A percentile compares a stretch with the other conserved stretches of the same genome.
Conservation (phyloP, 2,888 invertebrate genomes). For the Drosophila trichaetosa region DNA sequence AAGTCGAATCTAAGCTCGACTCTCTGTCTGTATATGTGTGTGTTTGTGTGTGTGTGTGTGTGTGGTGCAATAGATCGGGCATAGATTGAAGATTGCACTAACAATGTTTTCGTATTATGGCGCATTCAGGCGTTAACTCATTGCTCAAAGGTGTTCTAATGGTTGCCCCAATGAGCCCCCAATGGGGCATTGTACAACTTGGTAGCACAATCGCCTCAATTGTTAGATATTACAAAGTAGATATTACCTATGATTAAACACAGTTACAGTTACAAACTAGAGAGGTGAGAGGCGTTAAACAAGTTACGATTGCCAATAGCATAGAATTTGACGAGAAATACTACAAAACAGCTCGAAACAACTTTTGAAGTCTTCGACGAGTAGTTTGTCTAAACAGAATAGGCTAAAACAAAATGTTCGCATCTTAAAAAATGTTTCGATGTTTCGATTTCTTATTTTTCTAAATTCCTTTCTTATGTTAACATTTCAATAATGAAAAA, state of each 20-base stretch:
- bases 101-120: constrained; percentile 22
- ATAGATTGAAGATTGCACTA: constrained; percentile 70
- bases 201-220: constrained; percentile 15
- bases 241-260: constrained; percentile 25
- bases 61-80: constrained; percentile 61
- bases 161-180: constrained; percentile 67
- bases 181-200: constrained; percentile 29
- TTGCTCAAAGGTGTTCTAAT: constrained; percentile 76
- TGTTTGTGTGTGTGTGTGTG: constrained; percentile 22
- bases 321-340: constrained; percentile 24
- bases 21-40: not conserved
- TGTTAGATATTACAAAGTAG: constrained; percentile 38
- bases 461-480: too few species aligned
- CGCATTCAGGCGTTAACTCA: constrained; percentile 65
- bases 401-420: not conserved
- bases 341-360: not conserved
- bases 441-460: too few species aligned
- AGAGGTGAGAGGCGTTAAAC: constrained; percentile 36
- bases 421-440: not conserved
- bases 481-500: too few species aligned
- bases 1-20: constrained; percentile 4
- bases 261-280: constrained; percentile 17
- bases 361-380: constrained; percentile 1
- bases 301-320: constrained; percentile 29
- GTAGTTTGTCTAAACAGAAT: not conserved